phyloP scores from a whole-genome alignment of 2,888 invertebrate species.

The Octodonta nipae region DNA sequence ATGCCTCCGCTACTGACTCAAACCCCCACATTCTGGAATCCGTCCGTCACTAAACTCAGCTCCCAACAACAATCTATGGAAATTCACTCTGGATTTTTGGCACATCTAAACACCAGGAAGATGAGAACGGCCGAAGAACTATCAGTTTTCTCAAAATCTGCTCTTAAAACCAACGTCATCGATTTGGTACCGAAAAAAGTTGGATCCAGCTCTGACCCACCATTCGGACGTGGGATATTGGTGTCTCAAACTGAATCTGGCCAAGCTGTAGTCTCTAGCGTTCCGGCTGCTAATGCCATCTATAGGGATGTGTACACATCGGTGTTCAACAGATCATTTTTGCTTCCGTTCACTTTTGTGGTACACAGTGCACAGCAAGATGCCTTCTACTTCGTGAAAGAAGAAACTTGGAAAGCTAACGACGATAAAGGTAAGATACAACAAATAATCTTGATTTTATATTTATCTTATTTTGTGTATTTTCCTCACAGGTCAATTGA shows the following conservation, averaged over 20 bases:
- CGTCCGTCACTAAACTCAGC: conserved; percentile 36
- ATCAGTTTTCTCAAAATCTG: conserved; percentile 67
- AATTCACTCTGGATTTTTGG: conserved; percentile 72
- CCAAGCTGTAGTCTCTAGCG: conserved; percentile 71
- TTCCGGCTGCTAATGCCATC: conserved; percentile 79
- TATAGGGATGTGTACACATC: conserved; percentile 85
- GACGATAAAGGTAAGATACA: conserved; percentile 57
- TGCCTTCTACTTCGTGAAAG: conserved; percentile 86
- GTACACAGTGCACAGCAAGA: conserved; percentile 82
- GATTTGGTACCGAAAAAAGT: conserved; percentile 60
- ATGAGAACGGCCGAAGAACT: conserved; percentile 64
- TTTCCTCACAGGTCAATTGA: conserved; percentile 51
- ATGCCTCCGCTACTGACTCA: conserved; percentile 54
- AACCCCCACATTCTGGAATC: conserved; percentile 41
- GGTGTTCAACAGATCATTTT: conserved; percentile 77
- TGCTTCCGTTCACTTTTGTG: conserved; percentile 76
- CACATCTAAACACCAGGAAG: conserved; percentile 64
- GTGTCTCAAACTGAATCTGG: conserved; percentile 68
- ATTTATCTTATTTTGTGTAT: not conserved
- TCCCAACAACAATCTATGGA: conserved; percentile 45
- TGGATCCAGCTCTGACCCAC: conserved; percentile 74
- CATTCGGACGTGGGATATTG: conserved; percentile 75
- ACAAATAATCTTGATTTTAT: not conserved
- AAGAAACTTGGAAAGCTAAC: conserved; percentile 76
- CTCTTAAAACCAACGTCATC: conserved; percentile 64